A percentile compares a stretch with the other conserved stretches of the same genome.
Conservation (phyloP, 2,888 invertebrate species). For the Pomacea canaliculata region DNA sequence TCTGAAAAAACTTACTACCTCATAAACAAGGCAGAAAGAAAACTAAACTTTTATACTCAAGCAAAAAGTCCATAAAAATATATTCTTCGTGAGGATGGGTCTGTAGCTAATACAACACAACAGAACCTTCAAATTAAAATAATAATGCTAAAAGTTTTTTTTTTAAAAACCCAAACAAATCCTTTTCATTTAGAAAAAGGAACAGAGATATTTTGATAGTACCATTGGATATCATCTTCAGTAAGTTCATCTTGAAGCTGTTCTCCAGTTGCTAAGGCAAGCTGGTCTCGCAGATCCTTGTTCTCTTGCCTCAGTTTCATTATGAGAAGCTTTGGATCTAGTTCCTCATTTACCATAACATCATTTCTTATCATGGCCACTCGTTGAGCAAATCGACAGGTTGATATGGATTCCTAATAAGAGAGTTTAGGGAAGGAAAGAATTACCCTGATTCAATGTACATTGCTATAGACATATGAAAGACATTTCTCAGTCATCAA, state of each 20-base stretch:
- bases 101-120: no score
- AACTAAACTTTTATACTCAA: no score
- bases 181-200: no score
- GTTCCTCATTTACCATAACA: conserved; percentile 69
- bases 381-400: conserved; percentile 70
- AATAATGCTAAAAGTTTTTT: no score
- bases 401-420: conserved; percentile 69
- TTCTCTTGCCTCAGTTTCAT: conserved; percentile 65
- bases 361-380: conserved; percentile 71
- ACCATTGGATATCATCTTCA: conserved; percentile 64
- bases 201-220: no score
- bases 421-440: background rate
- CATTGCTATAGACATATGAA: background rate
- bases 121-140: no score
- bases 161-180: no score
- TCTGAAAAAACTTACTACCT: no score
- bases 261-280: conserved; percentile 67
- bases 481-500: no score
- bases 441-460: background rate
- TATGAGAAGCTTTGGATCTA: conserved; percentile 69
- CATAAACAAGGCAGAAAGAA: no score
- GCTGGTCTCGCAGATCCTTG: conserved; percentile 65
- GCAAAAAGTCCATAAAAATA: no score
- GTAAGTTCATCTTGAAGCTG: conserved; percentile 63
- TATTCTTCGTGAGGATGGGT: no score